Evolutionary conservation across 2,888 invertebrate species (phyloP), one percentile per base, ranked within the genome.

Genomic region (Drosophila silvestris): DNA sequence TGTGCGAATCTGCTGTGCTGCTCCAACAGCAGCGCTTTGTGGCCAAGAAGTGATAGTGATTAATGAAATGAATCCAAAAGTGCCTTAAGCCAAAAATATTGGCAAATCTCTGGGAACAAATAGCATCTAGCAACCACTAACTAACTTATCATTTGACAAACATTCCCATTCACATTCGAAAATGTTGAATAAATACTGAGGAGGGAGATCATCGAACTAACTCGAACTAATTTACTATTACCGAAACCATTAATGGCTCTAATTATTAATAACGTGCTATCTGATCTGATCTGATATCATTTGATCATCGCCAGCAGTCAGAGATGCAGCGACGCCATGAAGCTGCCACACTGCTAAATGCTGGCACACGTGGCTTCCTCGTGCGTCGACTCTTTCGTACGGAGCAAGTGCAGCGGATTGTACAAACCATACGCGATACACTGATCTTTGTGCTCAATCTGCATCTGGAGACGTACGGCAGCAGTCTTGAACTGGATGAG

Each of bases 361-460:
- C 97, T 12, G 94, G 94, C 83, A 95, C 94, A 32, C 96, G 95
- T 85, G 98, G 98, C 0, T 98, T 95, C 92, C 94, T 98, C 64
- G 96, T 96, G 30, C 95, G 98, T 58, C 95, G 98, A 52, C 94
- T 98, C 62, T 95, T 98, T 94, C 95, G 94, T 84, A 97, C 98
- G 0, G 97, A 96, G 85, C 96, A 96, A 83, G 96, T 98, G 19
- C 96, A 97, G 92, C 94, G 95, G 67, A 95, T 97, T 26, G 97
- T 93, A 0, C 91, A 92, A 68, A 93, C 93, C n/a, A 93, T 93
- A 67, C 91, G 88, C 50, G 93, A 93, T 59, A 93, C 93, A 0
- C 76, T 93, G 26, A 87, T 93, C 58, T 93, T 93, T 81, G 93
- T 93, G 63, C 79, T 93, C 22, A 92, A 91, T 67, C 78, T 93